These are phyloP conservation scores for Morbakka virulenta DNA, from an alignment of 30 jellyfish, hydroid and myxozoan species.

Conservation along the genomic window DNA sequence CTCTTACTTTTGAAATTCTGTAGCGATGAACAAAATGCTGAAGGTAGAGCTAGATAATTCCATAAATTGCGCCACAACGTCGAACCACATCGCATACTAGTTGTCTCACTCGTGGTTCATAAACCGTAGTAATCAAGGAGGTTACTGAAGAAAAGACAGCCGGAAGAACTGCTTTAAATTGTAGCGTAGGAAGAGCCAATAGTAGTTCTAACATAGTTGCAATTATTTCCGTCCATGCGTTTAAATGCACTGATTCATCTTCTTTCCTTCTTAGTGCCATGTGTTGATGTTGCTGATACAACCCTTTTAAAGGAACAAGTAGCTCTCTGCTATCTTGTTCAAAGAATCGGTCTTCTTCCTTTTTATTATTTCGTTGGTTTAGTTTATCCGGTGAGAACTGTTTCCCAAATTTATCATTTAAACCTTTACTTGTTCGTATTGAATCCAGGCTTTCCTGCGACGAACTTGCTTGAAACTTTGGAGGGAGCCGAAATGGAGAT, in stretches of 20 bases:
- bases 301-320: background rate
- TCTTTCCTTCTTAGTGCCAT: slow-evolving; percentile 52
- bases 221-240: slow-evolving; percentile 95
- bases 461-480: slow-evolving; percentile 64
- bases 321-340: slow-evolving; percentile 69
- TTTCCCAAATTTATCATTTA: slow-evolving; percentile 28
- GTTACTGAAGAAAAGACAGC: slow-evolving; percentile 99
- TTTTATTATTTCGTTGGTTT: slow-evolving; percentile 53
- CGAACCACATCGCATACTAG: slow-evolving; percentile 96
- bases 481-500: slow-evolving; percentile 71
- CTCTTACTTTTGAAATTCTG: too few relatives aligned
- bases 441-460: slow-evolving; percentile 93
- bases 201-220: slow-evolving; percentile 81
- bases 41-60: slow-evolving; percentile 75
- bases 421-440: slow-evolving; percentile 41
- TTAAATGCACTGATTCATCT: slow-evolving; percentile 82
- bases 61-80: slow-evolving; percentile 97
- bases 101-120: slow-evolving; percentile 92
- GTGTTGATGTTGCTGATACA: slow-evolving; percentile 56
- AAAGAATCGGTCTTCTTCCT: slow-evolving; percentile 59
- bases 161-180: slow-evolving; percentile 91
- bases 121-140: slow-evolving; percentile 84
- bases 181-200: slow-evolving; percentile 94
- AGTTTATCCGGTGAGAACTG: slow-evolving; percentile 68
- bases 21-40: too few relatives aligned